Base-by-base conservation (phyloP, 1,140 invertebrate species). In the Lordiphosa clarofinis region DNA sequence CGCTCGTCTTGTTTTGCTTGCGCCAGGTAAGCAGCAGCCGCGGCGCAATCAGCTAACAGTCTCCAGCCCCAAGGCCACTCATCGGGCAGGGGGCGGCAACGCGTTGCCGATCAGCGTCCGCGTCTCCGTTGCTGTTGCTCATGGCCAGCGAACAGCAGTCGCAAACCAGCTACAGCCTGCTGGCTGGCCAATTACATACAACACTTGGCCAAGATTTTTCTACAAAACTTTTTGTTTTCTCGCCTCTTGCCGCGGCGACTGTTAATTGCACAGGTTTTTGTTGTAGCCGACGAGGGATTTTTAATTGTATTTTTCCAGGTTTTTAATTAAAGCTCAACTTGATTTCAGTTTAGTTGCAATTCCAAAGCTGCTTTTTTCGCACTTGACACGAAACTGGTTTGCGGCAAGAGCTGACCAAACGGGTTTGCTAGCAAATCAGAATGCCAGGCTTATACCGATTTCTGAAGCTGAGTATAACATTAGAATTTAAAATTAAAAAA, bases 251-350 rank as follows among this genome's bases (percentile, higher is more conserved):
- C 63, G 37, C 46, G 19, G 33, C 28, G 9, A 57, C 46, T 42
- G 76, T 76, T 82, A 82, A 82, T 82, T 84, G 73, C 73, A 82
- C 73, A 76, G 66, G 70, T 79, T 79, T 70, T 78, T 73, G 62
- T 44, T 60, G 54, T 40, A 65, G 56, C 24, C 56, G 72, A 65
- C 69, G 74, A 56, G 56, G 57, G 40, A 58, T 47, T 75, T 81
- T 81, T 75, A 82, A 81, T 81, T 81, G 72, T 82, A 55, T 81
- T 81, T 81, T 81, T 81, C 76, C 76, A 81, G 76, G 78, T 81
- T 81, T 81, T 81, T 84, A 84, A 84, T 84, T 84, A 84, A 84
- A 78, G 79, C 78, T 84, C 74, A 84, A 84, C 78, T 84, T 73
- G 79, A 84, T 84, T 84, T 84, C 69, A 78, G 78, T 73, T 73